A percentile compares a stretch with the other conserved stretches of the same genome.
These are phyloP conservation scores for Gymnarchus niloticus DNA, from an alignment of 2,113 vertebrate genomes.

Conservation along the genomic window DNA sequence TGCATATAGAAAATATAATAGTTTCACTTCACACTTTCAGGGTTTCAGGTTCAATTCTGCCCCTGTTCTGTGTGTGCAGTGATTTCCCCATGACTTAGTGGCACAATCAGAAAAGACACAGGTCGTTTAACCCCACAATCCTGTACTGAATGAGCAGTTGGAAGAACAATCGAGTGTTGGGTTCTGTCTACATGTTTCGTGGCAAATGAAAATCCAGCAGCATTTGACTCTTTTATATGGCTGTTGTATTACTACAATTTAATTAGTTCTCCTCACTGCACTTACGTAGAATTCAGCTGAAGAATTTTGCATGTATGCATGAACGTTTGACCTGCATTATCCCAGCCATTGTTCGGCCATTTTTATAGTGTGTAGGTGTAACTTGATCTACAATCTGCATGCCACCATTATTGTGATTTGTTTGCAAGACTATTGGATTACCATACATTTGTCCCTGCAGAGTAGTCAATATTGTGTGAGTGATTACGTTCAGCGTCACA, in stretches of 20 bases:
- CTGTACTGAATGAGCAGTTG: background rate
- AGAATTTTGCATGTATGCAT: background rate
- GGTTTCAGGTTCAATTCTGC: background rate
- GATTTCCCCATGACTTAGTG: background rate
- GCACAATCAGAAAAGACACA: background rate
- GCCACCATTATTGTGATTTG: background rate
- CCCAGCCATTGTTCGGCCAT: background rate
- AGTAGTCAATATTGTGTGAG: conserved; percentile 14
- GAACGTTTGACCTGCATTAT: conserved; percentile 20
- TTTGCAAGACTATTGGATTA: conserved; percentile 12
- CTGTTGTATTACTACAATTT: background rate
- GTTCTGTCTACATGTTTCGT: background rate
- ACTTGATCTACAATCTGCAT: conserved; percentile 15
- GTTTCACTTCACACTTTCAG: no score
- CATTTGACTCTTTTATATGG: background rate
- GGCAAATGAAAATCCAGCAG: background rate
- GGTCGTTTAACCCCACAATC: background rate
- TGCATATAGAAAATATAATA: no score
- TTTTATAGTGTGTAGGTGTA: background rate
- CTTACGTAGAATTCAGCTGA: background rate
- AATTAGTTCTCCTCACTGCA: background rate
- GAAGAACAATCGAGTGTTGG: background rate
- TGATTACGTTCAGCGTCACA: conserved; percentile 3
- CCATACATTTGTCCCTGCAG: background rate
- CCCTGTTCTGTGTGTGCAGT: background rate